A percentile compares a stretch with the other conserved stretches of the same genome.
phyloP scores from a whole-genome alignment of 2,113 vertebrate species.

The Echinops telfairi region DNA sequence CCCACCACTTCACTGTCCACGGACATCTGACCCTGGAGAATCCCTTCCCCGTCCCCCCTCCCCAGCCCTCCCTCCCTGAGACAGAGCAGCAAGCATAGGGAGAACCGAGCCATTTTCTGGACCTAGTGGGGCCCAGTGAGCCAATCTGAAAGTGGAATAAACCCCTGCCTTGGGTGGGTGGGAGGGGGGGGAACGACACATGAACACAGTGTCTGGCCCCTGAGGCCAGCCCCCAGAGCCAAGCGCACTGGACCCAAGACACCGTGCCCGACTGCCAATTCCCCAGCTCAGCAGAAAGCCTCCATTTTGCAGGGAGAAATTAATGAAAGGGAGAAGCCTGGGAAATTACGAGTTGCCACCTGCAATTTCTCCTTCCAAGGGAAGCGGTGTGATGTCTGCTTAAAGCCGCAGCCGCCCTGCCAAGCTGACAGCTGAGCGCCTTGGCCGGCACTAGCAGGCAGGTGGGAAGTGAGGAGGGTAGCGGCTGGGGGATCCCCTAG shows the following conservation, averaged over 20 bases:
- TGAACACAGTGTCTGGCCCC: background rate
- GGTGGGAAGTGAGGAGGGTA: slow-evolving; percentile 36
- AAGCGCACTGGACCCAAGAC: background rate
- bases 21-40: background rate
- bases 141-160: background rate
- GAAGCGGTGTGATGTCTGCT: slow-evolving; percentile 59
- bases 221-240: background rate
- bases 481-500: background rate
- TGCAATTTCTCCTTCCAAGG: slow-evolving; percentile 79
- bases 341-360: slow-evolving; percentile 81
- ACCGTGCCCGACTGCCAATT: background rate
- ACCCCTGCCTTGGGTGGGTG: slow-evolving; percentile 47
- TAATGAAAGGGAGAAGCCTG: slow-evolving; percentile 83
- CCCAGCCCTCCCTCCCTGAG: too few species aligned
- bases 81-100: slow-evolving; percentile 2
- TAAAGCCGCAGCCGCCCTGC: slow-evolving; percentile 63
- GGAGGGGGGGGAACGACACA: too few species aligned
- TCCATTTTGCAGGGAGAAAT: slow-evolving; percentile 83
- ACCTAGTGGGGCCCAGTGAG: background rate
- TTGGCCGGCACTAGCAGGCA: slow-evolving; percentile 52
- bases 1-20: background rate
- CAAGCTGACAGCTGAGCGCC: slow-evolving; percentile 68
- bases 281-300: slow-evolving; percentile 78
- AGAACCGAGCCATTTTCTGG: slow-evolving; percentile 29
- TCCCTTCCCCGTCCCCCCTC: background rate